Evolutionary conservation across 2,797 vertebrate species (phyloP), one percentile per base, ranked within the genome.

Genomic region (Yasuhikotakia modesta): DNA sequence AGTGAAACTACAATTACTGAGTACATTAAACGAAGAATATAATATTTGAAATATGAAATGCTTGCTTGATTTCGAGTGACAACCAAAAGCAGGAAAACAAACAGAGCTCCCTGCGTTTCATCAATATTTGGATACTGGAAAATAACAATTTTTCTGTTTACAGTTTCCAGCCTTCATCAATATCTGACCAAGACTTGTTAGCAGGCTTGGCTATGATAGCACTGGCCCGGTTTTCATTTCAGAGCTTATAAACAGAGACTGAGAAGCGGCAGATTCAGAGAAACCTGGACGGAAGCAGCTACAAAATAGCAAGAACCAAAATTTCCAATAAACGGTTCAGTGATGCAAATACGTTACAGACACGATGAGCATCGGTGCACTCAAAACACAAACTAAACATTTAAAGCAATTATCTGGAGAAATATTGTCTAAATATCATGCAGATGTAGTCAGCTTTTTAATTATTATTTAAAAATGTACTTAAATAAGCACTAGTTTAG

Each of bases 41-140:
- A 14, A 12, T 73, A 45, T 35, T 48, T 63, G 45, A 12, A 27
- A 22, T 30, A 35, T 48, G 0, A 64, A 64, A 22, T 73, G 30
- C 32, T 22, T 17, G 45, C 13, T 35, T 45, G 13, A 57, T 57
- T 57, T 67, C 21, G 16, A 66, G 12, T 27, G 27, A 55, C 66
- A 35, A 45, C 12, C 14, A 8, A 75, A 66, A 45, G 50, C 14
- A 35, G 61, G 24, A 7, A 75, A 55, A 55, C 61, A 75, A 75
- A 74, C 55, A 48, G 46, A 35, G 72, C 27, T 66, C 7, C 24
- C 32, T 73, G 58, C 35, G 52, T 17, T 66, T 66, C 50, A 75
- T 66, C 48, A 55, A 2, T 32, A 32, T 45, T 58, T 21, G 14
- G 21, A n/a, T 35, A 73, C 32, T 75, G 63, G 61, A 75, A 66